phyloP scores from a whole-genome alignment of 2,113 vertebrate species.

The Amazona vittata region DNA sequence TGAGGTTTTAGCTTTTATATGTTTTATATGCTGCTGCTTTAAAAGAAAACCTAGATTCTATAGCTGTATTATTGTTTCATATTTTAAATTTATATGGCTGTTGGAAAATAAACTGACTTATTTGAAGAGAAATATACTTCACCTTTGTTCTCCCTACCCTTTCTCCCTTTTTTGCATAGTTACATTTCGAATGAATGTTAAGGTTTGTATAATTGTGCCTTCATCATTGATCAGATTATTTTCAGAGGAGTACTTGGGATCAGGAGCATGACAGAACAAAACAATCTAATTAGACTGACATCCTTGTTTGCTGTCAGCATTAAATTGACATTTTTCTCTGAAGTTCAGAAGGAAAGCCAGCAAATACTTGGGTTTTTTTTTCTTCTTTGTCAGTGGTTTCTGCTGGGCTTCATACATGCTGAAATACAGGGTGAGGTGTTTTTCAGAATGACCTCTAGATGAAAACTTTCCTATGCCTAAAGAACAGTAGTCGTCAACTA shows the following conservation, averaged over 20 bases:
- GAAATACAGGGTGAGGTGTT: background rate
- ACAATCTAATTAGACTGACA: slow-evolving; percentile 58
- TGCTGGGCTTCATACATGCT: background rate
- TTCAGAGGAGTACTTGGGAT: slow-evolving; percentile 51
- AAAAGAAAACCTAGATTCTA: slow-evolving; percentile 79
- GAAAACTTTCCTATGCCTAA: slow-evolving; percentile 28
- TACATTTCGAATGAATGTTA: slow-evolving; percentile 44
- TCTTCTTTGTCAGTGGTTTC: slow-evolving; percentile 29
- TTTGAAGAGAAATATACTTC: slow-evolving; percentile 77
- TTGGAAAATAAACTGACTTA: slow-evolving; percentile 77
- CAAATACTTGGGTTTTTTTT: slow-evolving; percentile 27
- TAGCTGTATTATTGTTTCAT: slow-evolving; percentile 80
- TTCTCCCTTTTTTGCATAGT: slow-evolving; percentile 52
- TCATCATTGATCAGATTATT: slow-evolving; percentile 67
- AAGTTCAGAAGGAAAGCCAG: slow-evolving; percentile 66
- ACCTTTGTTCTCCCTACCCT: slow-evolving; percentile 44
- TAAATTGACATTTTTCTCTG: slow-evolving; percentile 69
- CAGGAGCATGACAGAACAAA: slow-evolving; percentile 71
- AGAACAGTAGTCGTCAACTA: slow-evolving; percentile 31
- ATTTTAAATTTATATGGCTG: slow-evolving; percentile 82
- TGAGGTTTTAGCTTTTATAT: slow-evolving; percentile 85
- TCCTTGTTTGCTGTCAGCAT: slow-evolving; percentile 68
- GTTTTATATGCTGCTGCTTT: slow-evolving; percentile 85
- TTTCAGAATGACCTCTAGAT: background rate
- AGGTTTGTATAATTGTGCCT: slow-evolving; percentile 77